Evolutionary conservation across 2,797 vertebrate genomes (phyloP), one percentile per base, ranked within the genome.

Genomic region (Gallinago stenura): DNA sequence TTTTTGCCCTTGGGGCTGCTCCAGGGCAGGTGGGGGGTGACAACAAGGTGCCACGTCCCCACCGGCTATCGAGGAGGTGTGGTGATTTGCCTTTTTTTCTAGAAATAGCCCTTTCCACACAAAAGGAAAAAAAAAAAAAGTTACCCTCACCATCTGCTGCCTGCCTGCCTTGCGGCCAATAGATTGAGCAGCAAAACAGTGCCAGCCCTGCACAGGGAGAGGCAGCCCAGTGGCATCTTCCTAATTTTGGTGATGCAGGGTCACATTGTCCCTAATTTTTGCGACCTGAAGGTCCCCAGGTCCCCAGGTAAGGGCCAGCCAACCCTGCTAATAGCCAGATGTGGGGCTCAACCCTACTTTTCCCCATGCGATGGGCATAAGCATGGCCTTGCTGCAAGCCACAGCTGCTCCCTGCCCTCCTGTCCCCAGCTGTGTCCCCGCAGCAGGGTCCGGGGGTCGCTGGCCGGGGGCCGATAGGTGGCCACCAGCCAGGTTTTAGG

Each of bases 1-100:
- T 73, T 92, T 94, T 76, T 79, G 87, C 91, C 84, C 91, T 95
- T 90, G 94, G 25, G 39, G 50, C 60, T 70, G n/a, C n/a, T 24
- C n/a, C 1, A 1, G 58, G 70, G 26, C 66, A 43, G 43, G 78
- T 0, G 0, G 66, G 58, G 46, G 62, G 64, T 85, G 68, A 61
- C 72, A 37, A 17, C 2, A 4, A 80, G n/a, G 25, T 80, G 81
- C 80, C 69, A 75, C 26, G 28, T 54, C 33, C 65, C 83, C 20
- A 13, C 6, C 0, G 5, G 45, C 57, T 60, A n/a, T 22, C 3
- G 0, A 1, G 15, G n/a, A 25, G 6, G 28, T 21, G 18, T 0
- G 2, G 31, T 24, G 51, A 71, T 94, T 91, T 71, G 45, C 10
- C 43, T 75, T 73, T 64, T 68, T 37, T 68, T 57, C 58, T 51